Conservation (phyloP, 2,797 vertebrate species). For the Mus spretus region DNA sequence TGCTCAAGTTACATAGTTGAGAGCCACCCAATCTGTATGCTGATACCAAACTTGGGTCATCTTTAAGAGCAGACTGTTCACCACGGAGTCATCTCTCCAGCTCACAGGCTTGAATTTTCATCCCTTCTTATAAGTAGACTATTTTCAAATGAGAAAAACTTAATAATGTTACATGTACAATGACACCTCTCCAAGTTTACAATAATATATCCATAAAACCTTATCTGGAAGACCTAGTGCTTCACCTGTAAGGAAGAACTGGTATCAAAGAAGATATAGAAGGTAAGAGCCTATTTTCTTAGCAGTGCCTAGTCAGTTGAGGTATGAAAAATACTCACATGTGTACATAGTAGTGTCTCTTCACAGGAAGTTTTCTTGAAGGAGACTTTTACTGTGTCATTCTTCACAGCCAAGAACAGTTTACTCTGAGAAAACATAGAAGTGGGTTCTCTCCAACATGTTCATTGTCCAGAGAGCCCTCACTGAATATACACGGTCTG, state of each 20-base stretch:
- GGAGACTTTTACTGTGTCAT: background rate
- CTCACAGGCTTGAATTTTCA: background rate
- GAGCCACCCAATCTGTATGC: background rate
- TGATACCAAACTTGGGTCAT: background rate
- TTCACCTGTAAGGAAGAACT: background rate
- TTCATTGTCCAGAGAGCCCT: background rate
- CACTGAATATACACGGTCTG: background rate
- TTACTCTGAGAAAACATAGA: background rate
- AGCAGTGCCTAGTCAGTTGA: background rate
- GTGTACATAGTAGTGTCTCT: background rate
- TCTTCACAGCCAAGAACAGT: conserved; percentile 34
- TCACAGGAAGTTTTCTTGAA: background rate
- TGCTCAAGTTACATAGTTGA: background rate
- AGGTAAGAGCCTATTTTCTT: conserved; percentile 9
- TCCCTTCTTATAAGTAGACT: background rate
- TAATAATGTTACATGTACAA: background rate
- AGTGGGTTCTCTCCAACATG: background rate
- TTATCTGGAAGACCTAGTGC: background rate
- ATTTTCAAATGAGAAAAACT: conserved; percentile 22
- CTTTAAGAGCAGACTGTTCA: background rate
- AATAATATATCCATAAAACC: background rate
- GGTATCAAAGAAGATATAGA: background rate
- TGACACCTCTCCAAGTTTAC: background rate
- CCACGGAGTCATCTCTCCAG: background rate
- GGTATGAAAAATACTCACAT: background rate